Evolutionary conservation across 1,140 invertebrate species (phyloP), one percentile per base, ranked within the genome.

Genomic region (Chironomus striatipennis): DNA sequence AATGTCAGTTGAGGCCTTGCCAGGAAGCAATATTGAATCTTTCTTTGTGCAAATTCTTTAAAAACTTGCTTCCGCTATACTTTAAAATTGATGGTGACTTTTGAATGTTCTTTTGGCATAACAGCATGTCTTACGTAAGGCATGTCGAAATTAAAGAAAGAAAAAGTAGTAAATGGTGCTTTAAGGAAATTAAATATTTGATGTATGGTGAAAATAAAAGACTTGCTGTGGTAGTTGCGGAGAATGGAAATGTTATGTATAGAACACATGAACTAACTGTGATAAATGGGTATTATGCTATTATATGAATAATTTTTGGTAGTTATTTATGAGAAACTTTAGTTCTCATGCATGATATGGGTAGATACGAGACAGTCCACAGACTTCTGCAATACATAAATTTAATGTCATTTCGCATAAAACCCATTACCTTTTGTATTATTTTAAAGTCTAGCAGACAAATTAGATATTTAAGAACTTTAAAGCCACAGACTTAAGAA

Each of bases 181-280:
- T 70, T 20, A 70, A 70, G 65, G 17, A 70, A 70, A 70, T 70
- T 70, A 70, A 70, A 70, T 70, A 70, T 70, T 70, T 18, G 65
- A 70, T 70, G 65, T 12, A 70, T 70, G 17, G 9, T 57, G 47
- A 15, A 57, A 57, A 34, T 34, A 34, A 34, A 34, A 34, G 24
- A 34, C 24, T 34, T 34, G 24, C 24, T 34, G 24, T 34, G 24
- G 24, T 34, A 34, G 24, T 34, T 34, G 24, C 12, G 12, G 12
- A 57, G 47, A 57, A 34, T 34, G 24, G 24, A 34, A 34, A 34
- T 20, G n/a, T 21, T 18, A 70, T 70, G 65, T 10, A 70, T 10
- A 70, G 18, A 17, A 70, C 8, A 21, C n/a, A 70, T 70, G 18
- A 70, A 70, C 65, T 70, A 70, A 9, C 20, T 17, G 17, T 70